Evolutionary conservation across 2,113 vertebrate genomes (phyloP).

Genomic region (Thinocorus orbignyianus): DNA sequence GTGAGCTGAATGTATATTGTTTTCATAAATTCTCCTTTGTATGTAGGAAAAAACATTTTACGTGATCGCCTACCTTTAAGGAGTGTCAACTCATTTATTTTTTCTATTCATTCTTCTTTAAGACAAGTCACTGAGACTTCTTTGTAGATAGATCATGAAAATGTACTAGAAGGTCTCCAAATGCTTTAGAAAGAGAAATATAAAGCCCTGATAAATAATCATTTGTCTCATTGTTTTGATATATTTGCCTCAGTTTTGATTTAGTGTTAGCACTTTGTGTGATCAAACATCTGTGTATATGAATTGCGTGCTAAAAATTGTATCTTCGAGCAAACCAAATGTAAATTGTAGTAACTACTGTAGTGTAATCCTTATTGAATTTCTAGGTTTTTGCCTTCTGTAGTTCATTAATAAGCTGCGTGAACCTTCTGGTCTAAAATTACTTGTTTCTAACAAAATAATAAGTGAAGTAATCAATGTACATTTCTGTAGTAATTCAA

Average conservation of each 20-base stretch:
- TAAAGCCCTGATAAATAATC: background rate
- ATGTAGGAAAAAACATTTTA: background rate
- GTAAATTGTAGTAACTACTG: background rate
- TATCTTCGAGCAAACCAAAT: background rate
- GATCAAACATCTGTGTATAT: background rate
- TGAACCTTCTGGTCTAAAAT: background rate
- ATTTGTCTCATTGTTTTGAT: background rate
- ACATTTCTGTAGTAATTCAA: background rate
- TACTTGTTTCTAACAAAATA: conserved; percentile 12
- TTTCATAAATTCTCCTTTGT: background rate
- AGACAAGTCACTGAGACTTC: background rate
- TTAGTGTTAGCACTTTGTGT: background rate
- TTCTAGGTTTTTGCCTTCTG: conserved; percentile 5
- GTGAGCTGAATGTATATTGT: background rate
- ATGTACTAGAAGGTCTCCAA: background rate
- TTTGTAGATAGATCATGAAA: background rate
- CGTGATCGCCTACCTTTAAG: background rate
- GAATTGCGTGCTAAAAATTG: background rate
- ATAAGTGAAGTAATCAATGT: conserved; percentile 4
- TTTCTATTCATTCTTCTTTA: background rate
- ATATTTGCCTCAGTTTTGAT: background rate
- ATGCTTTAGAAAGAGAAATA: background rate
- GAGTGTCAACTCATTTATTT: background rate
- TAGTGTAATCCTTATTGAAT: background rate
- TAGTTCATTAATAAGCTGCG: conserved; percentile 31